phyloP scores from a whole-genome alignment of 2,797 vertebrate genomes.

The Sebastes itinus region DNA sequence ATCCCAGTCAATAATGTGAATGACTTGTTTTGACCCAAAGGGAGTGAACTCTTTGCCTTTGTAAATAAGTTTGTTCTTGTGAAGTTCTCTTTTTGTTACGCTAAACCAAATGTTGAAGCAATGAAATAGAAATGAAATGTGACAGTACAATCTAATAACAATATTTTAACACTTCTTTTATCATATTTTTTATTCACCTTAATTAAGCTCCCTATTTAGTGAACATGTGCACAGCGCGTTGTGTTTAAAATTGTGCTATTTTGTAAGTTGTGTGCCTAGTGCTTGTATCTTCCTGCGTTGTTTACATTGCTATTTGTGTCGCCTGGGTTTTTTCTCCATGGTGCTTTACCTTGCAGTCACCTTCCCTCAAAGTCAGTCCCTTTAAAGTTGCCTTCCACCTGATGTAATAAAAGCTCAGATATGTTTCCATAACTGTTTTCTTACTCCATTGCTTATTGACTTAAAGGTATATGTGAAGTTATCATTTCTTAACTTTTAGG shows the following conservation, averaged over 20 bases:
- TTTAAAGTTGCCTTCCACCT: slow-evolving; percentile 45
- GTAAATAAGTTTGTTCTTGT: slow-evolving; percentile 80
- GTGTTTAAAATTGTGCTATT: slow-evolving; percentile 62
- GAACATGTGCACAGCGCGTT: slow-evolving; percentile 33
- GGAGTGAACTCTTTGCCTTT: slow-evolving; percentile 69
- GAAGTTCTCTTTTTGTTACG: slow-evolving; percentile 59
- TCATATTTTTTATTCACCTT: slow-evolving; percentile 27
- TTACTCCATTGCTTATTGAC: slow-evolving; percentile 13
- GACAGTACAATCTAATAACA: slow-evolving; percentile 73
- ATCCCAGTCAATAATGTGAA: slow-evolving; percentile 83
- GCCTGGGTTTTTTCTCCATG: slow-evolving; percentile 20
- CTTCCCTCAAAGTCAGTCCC: slow-evolving; percentile 37
- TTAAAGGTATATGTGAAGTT: slow-evolving; percentile 1
- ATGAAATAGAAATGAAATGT: slow-evolving; percentile 58
- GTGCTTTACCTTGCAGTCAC: slow-evolving; percentile 56
- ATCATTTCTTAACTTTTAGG: neutral
- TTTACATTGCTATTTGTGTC: slow-evolving; percentile 59
- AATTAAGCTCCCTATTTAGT: slow-evolving; percentile 49
- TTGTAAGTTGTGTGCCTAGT: slow-evolving; percentile 53
- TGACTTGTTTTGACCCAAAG: slow-evolving; percentile 64
- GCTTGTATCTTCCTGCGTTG: slow-evolving; percentile 51
- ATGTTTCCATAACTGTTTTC: slow-evolving; percentile 37
- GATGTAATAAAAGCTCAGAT: slow-evolving; percentile 62
- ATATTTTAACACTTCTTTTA: slow-evolving; percentile 50
- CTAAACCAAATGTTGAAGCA: slow-evolving; percentile 69